Conservation (phyloP, 2,113 vertebrate species). For the Amazona vittata region DNA sequence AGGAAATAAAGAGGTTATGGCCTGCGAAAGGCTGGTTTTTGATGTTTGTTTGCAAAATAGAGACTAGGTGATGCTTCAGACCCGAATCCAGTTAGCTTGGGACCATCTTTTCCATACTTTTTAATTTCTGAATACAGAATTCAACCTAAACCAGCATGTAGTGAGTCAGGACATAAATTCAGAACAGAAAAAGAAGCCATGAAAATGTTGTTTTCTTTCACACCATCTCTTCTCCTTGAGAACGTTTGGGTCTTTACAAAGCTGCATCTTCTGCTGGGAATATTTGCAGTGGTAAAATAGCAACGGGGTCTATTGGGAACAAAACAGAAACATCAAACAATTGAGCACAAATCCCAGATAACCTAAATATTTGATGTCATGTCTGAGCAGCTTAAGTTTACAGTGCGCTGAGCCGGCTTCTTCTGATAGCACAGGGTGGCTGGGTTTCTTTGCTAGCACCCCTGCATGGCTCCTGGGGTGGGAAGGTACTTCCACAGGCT, state of each 20-base stretch:
- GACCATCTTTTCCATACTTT: not conserved
- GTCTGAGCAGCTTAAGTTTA: conserved; percentile 57
- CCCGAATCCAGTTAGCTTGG: not conserved
- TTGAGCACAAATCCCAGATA: conserved; percentile 42
- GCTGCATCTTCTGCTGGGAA: conserved; percentile 41
- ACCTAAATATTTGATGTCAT: conserved; percentile 65
- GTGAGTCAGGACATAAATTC: not conserved
- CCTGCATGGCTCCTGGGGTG: not conserved
- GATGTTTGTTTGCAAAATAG: not conserved
- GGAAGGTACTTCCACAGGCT: not conserved
- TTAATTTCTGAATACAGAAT: not conserved
- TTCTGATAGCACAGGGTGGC: not conserved
- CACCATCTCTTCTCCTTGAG: conserved; percentile 9
- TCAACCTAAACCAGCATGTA: not conserved
- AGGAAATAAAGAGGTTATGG: not conserved
- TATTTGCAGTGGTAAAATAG: conserved; percentile 31
- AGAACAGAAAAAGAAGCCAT: not conserved
- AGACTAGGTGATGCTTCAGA: not conserved
- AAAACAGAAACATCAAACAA: conserved; percentile 58
- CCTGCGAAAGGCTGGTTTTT: not conserved
- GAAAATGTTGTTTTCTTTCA: conserved; percentile 8
- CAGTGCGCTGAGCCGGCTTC: not conserved
- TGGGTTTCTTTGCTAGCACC: not conserved
- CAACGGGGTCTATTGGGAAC: conserved; percentile 4
- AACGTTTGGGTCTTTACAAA: not conserved